Conservation (phyloP, 1,140 invertebrate species). For the Augochlora pura region DNA sequence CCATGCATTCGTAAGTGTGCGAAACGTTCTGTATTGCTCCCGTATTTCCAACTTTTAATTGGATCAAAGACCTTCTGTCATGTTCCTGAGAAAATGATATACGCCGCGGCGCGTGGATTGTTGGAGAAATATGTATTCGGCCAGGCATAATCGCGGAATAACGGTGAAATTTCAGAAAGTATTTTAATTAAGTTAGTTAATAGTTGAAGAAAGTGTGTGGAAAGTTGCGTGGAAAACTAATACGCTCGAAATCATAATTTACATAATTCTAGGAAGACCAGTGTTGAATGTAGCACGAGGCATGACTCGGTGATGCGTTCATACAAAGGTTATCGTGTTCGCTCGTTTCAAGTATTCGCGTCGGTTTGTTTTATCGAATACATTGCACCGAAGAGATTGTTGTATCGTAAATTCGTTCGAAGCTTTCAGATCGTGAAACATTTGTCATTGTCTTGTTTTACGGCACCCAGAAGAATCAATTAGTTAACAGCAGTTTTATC, state of each 20-base stretch:
- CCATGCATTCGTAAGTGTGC: slow-evolving; percentile 18
- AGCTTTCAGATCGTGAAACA: no score
- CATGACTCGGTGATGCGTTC: no score
- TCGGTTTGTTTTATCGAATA: no score
- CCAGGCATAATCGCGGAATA: neutral
- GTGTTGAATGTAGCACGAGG: no score
- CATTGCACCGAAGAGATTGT: no score
- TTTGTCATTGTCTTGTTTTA: no score
- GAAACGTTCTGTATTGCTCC: neutral
- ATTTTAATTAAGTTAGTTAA: neutral
- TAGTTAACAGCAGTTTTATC: no score
- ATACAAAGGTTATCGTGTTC: no score
- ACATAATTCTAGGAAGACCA: neutral
- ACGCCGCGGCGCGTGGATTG: neutral
- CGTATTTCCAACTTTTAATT: neutral
- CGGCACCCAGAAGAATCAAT: no score
- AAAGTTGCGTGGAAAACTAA: neutral
- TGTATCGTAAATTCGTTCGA: no score
- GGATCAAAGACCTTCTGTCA: neutral
- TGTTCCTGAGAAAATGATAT: neutral
- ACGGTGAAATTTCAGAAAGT: neutral
- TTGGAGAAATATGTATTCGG: neutral
- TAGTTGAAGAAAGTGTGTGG: neutral
- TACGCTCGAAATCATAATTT: neutral
- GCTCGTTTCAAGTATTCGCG: no score